Percentiles rank a stretch among this genome's conserved stretches.
Evolutionary conservation across 2,888 invertebrate genomes (phyloP).

Genomic region (Adelphocoris suturalis): DNA sequence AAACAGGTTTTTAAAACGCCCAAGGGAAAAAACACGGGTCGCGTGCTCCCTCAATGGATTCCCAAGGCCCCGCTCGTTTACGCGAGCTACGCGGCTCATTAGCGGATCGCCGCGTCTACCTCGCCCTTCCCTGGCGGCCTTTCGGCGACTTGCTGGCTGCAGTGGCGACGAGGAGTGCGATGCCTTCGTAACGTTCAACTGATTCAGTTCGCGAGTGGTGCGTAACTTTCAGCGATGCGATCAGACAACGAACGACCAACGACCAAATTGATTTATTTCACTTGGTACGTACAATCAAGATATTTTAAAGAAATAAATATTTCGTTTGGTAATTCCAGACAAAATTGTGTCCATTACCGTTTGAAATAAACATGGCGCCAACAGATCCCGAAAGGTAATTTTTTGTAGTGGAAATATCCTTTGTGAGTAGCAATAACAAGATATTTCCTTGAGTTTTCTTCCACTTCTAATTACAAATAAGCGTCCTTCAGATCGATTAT

Average conservation of each 20-base stretch:
- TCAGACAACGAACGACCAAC: not conserved
- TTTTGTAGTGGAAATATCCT: too few relatives aligned
- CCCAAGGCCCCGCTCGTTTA: constrained; percentile 44
- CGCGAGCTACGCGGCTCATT: constrained; percentile 20
- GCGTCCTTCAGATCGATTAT: too few relatives aligned
- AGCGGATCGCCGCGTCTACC: constrained; percentile 13
- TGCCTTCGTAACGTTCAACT: not conserved
- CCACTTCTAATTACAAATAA: too few relatives aligned
- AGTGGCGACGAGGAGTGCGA: not conserved
- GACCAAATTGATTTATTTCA: not conserved
- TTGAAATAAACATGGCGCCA: too few relatives aligned
- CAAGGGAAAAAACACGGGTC: constrained; percentile 35
- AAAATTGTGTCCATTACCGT: too few relatives aligned
- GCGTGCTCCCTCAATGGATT: constrained; percentile 46
- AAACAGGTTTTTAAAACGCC: not conserved
- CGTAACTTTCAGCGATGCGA: not conserved
- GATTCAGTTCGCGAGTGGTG: not conserved
- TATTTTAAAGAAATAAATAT: too few relatives aligned
- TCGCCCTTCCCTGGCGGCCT: not conserved
- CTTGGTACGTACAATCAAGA: not conserved
- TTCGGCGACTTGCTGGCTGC: not conserved
- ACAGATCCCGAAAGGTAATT: too few relatives aligned
- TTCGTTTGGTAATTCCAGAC: too few relatives aligned
- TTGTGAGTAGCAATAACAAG: too few relatives aligned
- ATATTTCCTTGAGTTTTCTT: too few relatives aligned